Base-by-base conservation (phyloP, 2,888 invertebrate genomes). In the Diogma glabrata region DNA sequence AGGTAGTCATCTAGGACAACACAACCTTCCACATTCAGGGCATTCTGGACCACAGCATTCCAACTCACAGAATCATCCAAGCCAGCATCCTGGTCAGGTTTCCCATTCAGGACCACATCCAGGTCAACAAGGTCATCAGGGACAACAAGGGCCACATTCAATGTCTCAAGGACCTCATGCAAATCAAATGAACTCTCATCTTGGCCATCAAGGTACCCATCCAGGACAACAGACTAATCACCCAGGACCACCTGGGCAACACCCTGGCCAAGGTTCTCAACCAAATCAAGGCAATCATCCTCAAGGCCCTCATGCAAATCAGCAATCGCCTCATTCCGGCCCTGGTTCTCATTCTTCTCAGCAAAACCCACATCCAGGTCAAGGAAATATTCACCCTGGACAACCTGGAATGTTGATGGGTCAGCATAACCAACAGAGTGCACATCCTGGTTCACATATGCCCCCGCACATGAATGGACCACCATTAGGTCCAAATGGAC, bases 321-420 rank as follows among this genome's bases (percentile, higher is more conserved):
- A 46, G 10, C 24, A 14, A 10, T 49, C 53, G 6, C 54, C 53
- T 2, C 54, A 54, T 8, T 57, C 56, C 48, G 57, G 55, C 1
- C 54, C 56, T 3, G 57, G 3, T 4, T 60, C 67, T 8, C 73
- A 73, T 54, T 66, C 70, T 12, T 59, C 71, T 20, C 74, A 74
- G 2, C 69, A 74, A 3, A 76, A 76, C 62, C 75, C 75, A 3
- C 73, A 74, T 51, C 70, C 70, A 2, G 65, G 48, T 3, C 43
- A 17, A 26, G 23, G 16, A 46, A 43, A 43, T 43, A 43, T 43
- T 20, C 46, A 46, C 16, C 23, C 16, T 24, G 46, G 46, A 9
- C 46, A 22, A 46, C n/a, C n/a, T n/a, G n/a, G n/a, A n/a, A n/a
- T n/a, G n/a, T n/a, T n/a, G n/a, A 46, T 46, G 46, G 24, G 26